A percentile compares a stretch with the other conserved stretches of the same genome.
These are phyloP conservation scores for Flexamia atlantica DNA, from an alignment of 2,888 invertebrate species.

Conservation along the genomic window DNA sequence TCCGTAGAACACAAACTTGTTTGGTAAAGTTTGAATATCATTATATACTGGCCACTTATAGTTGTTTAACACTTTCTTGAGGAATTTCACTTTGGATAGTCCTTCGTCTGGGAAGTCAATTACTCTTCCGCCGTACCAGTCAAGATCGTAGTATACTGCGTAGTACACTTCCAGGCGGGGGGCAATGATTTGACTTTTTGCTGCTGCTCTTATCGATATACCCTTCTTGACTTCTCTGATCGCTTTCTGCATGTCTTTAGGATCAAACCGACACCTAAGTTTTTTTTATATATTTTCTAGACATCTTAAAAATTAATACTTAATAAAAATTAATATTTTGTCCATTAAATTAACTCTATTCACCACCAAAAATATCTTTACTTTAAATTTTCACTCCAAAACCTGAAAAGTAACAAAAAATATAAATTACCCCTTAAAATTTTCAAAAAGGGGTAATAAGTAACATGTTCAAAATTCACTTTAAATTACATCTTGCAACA, in stretches of 20 bases:
- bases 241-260: neutral
- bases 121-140: slow-evolving; percentile 46
- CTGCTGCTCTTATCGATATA: slow-evolving; percentile 21
- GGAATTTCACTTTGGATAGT: slow-evolving; percentile 40
- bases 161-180: slow-evolving; percentile 29
- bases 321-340: too few species aligned
- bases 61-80: slow-evolving; percentile 37
- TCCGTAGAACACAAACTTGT: slow-evolving; percentile 54
- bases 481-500: too few species aligned
- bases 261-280: neutral
- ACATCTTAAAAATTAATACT: neutral
- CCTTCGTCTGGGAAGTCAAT: slow-evolving; percentile 54
- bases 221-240: slow-evolving; percentile 15
- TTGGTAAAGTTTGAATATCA: slow-evolving; percentile 48
- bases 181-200: slow-evolving; percentile 18
- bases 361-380: neutral
- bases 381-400: too few species aligned
- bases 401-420: too few species aligned
- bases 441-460: too few species aligned
- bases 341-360: neutral
- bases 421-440: too few species aligned
- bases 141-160: slow-evolving; percentile 38
- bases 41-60: slow-evolving; percentile 45
- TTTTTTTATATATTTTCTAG: slow-evolving; percentile 4
- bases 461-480: too few species aligned